phyloP scores from a whole-genome alignment of 2,888 invertebrate genomes.

The Pantelozetes paolii region DNA sequence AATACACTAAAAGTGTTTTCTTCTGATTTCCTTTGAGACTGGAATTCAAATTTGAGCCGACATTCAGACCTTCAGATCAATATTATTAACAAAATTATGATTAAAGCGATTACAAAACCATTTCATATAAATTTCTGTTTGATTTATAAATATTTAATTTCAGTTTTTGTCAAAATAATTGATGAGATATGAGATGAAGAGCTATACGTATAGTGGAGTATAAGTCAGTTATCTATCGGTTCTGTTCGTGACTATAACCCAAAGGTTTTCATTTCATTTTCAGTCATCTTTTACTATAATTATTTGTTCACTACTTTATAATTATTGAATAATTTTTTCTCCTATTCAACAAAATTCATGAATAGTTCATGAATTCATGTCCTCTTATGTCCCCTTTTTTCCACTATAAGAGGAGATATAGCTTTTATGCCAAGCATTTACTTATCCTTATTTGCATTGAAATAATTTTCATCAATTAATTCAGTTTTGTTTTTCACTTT shows the following conservation, averaged over 20 bases:
- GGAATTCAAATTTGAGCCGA: constrained; percentile 11
- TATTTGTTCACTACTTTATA: not conserved
- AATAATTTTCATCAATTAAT: too few species aligned
- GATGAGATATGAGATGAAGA: not conserved
- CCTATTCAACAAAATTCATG: constrained; percentile 2
- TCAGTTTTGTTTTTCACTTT: too few species aligned
- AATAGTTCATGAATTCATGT: not conserved
- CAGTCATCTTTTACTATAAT: not conserved
- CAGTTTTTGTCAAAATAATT: not conserved
- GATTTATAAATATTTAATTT: not conserved
- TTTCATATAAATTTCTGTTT: not conserved
- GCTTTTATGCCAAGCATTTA: too few species aligned
- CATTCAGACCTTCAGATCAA: not conserved
- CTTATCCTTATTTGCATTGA: too few species aligned
- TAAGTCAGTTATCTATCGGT: not conserved
- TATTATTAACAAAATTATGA: constrained; percentile 8
- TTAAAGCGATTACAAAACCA: not conserved
- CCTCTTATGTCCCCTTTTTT: too few species aligned
- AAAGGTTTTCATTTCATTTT: not conserved
- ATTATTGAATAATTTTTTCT: not conserved
- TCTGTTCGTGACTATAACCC: not conserved
- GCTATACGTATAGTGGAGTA: too few species aligned
- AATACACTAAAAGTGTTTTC: constrained; percentile 7
- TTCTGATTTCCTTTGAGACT: constrained; percentile 27
- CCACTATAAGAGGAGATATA: too few species aligned